A percentile compares a stretch with the other conserved stretches of the same genome.
These are phyloP conservation scores for Toxotes jaculatrix DNA, from an alignment of 2,113 vertebrate species.

Conservation along the genomic window DNA sequence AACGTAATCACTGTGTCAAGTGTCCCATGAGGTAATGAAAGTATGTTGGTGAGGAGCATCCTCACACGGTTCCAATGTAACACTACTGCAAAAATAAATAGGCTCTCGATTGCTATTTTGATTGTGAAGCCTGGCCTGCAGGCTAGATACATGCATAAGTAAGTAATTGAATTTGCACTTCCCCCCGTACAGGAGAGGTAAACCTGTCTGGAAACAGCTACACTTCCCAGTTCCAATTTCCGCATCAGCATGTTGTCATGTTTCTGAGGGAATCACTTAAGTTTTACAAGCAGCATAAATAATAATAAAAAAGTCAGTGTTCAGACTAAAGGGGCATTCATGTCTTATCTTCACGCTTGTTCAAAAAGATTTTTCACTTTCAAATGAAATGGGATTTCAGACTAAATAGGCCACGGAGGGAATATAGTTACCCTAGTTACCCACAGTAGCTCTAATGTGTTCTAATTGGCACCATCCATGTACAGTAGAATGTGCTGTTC, in stretches of 20 bases:
- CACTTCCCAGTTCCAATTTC: slow-evolving; percentile 60
- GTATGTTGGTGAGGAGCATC: slow-evolving; percentile 45
- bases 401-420: slow-evolving; percentile 48
- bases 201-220: slow-evolving; percentile 58
- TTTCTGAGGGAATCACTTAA: slow-evolving; percentile 50
- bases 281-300: slow-evolving; percentile 57
- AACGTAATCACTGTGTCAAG: slow-evolving; percentile 60
- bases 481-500: neutral
- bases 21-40: slow-evolving; percentile 62
- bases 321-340: slow-evolving; percentile 50
- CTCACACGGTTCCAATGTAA: slow-evolving; percentile 42
- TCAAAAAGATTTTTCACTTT: slow-evolving; percentile 32
- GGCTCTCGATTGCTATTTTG: slow-evolving; percentile 78
- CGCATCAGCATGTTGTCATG: slow-evolving; percentile 52
- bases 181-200: slow-evolving; percentile 41
- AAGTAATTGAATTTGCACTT: slow-evolving; percentile 78
- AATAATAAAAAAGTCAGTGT: slow-evolving; percentile 57
- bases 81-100: slow-evolving; percentile 65
- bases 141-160: slow-evolving; percentile 72
- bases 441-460: slow-evolving; percentile 29
- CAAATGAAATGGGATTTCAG: slow-evolving; percentile 43
- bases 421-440: neutral
- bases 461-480: slow-evolving; percentile 1
- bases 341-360: slow-evolving; percentile 43
- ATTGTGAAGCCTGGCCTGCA: slow-evolving; percentile 67